Base-by-base conservation (phyloP, 2,888 invertebrate genomes). In the Limenitis arthemis region DNA sequence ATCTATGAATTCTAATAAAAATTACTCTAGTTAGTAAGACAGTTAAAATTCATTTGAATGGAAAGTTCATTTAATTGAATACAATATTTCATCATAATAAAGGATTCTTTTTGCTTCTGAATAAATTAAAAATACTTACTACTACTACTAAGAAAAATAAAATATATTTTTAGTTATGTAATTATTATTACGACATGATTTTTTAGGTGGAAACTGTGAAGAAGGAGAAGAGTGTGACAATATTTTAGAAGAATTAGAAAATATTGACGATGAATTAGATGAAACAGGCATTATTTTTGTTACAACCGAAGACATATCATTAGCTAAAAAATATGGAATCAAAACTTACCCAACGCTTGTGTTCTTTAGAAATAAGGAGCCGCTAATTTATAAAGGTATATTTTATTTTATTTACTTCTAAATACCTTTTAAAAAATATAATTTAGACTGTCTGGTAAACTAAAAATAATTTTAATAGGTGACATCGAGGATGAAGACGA, bases 281-380 rank as follows among this genome's bases (percentile, higher is more conserved):
- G 96, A 96, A 79, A 93, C 93, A 52, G 97, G 97, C 48, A 97
- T 97, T 63, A 94, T 96, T 58, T 96, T 97, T 70, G 96, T 97
- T 0, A 96, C 96, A 36, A 97, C 97, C 9, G 96, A 96, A 81
- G 97, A 97, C 69, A 86, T 89, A 5, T 71, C 75, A 1, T 79
- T 95, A 49, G 96, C 96, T 7, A 94, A 94, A 79, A 94, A 95
- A 73, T 90, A 94, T 65, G 93, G 93, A 58, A 93, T 97, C 66
- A 96, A 94, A 73, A 89, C 84, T 54, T 94, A 94, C 86, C 97
- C 97, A 4, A 91, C 94, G 44, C 82, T 97, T 53, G 95, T 94
- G 30, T 94, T 97, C 88, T 97, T 97, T 81, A 89, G 97, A 66
- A 97, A 97, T 73, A 95, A 94, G 67, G 96, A 96, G 70, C 96